Evolutionary conservation across 2,888 invertebrate genomes (phyloP).

Genomic region (Mythimna impura): DNA sequence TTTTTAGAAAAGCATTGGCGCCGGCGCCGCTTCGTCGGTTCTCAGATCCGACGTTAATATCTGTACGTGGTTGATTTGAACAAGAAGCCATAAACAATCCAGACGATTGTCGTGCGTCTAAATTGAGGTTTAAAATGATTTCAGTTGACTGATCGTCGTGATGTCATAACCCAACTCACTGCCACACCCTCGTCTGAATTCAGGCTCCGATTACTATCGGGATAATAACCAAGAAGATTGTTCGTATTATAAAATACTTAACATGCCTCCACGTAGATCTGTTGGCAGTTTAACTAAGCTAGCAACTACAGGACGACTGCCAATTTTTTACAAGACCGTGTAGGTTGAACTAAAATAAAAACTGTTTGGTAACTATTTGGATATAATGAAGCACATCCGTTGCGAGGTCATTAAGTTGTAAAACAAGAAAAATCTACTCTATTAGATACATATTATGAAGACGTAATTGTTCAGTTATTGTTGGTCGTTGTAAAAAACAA

Average conservation of each 20-base stretch:
- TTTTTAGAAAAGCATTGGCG: background rate
- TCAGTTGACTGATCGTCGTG: slow-evolving; percentile 18
- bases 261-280: slow-evolving; percentile 45
- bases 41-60: background rate
- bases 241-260: slow-evolving; percentile 55
- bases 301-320: slow-evolving; percentile 42
- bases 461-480: slow-evolving; percentile 63
- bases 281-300: slow-evolving; percentile 28
- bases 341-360: slow-evolving; percentile 56
- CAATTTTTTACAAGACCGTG: slow-evolving; percentile 45
- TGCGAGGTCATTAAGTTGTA: slow-evolving; percentile 65
- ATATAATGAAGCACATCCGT: slow-evolving; percentile 68
- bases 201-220: slow-evolving; percentile 25
- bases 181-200: slow-evolving; percentile 52
- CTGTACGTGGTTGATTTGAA: background rate
- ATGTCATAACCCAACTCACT: slow-evolving; percentile 52
- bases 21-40: no score
- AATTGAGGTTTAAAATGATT: slow-evolving; percentile 23
- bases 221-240: slow-evolving; percentile 33
- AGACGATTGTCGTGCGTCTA: slow-evolving; percentile 13
- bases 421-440: slow-evolving; percentile 67
- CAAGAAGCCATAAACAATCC: background rate
- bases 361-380: slow-evolving; percentile 66
- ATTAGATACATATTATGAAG: slow-evolving; percentile 60
- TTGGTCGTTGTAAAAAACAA: slow-evolving; percentile 49